Base-by-base conservation (phyloP, 2,888 invertebrate species). In the Tachina grossa region DNA sequence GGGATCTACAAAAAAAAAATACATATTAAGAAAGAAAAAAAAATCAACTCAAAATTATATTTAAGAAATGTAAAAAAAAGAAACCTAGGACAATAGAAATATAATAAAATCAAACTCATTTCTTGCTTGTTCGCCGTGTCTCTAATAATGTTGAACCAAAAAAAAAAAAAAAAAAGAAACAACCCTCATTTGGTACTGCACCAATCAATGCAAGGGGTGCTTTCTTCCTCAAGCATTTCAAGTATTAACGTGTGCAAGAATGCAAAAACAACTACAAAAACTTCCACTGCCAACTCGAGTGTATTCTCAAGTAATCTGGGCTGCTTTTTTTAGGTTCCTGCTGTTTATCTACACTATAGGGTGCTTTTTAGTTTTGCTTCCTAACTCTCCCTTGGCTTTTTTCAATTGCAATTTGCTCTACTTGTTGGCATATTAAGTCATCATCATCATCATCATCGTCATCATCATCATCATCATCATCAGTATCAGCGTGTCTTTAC, bases 171-270 rank as follows among this genome's bases (percentile, higher is more conserved):
- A 49, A 16, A 31, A 22, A 61, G 10, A n/a, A 51, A n/a, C 90
- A 90, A 86, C 91, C 91, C 91, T 88, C 88, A 86, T 77, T 68
- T 66, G 2, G 14, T 85, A 68, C 87, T 85, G 88, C 90, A 91
- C 91, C 91, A 91, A 91, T 91, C 91, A 90, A 77, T 88, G 86
- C 86, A 84, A 88, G 89, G 90, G 91, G 91, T 90, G 91, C 90
- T 85, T 83, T 71, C 47, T 45, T 16, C 45, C 47, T n/a, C 47
- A 11, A 47, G 47, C 11, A 13, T 13, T 43, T n/a, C 16, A 59
- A 31, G 41, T 66, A 41, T 11, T 1, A 22, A 65, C 63, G 39
- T 16, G 51, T 47, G 9, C 13, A 31, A n/a, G 19, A 11, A 31
- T 1, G 31, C 43, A 45, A 55, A 16, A 14, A 39, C 5, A 43